Base-by-base conservation (phyloP, 2,888 invertebrate genomes). In the Proisotoma minuta region DNA sequence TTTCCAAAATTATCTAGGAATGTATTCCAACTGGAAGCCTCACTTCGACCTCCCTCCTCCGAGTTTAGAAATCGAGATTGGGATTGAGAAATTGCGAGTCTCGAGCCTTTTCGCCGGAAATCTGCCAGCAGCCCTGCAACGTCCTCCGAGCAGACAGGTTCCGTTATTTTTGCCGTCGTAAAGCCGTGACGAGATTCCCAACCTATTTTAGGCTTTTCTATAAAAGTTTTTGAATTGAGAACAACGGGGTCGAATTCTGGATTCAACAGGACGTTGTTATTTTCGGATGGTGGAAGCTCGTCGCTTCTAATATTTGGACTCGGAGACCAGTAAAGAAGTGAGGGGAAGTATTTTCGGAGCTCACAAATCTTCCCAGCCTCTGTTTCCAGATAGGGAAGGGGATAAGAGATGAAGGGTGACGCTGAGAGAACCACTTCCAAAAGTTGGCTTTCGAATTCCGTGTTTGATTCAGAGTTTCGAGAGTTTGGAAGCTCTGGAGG, bases 331-430 rank as follows among this genome's bases (percentile, higher is more conserved):
- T 85, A 91, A 4, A 89, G 81, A 71, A 88, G 85, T 20, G 82
- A 79, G 0, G 88, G 86, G 70, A 91, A 90, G 76, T 85, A 89
- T 53, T 79, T 80, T 20, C 91, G 82, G 54, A 91, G 78, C 29
- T 82, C 80, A 75, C 91, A 92, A 71, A 85, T 85, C 48, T 86
- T 83, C 0, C 93, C 94, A 12, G 81, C 81, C 76, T 91, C 91
- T 0, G 92, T 89, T 79, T 93, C 93, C 68, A 95, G 78, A 79
- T 87, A 93, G 0, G 98, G 97, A 59, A 92, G 82, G 0, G 88
- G 85, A 75, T 90, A 89, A 61, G 86, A 85, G 12, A 95, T 81
- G 77, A 87, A 90, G 0, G 97, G 96, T 0, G 96, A 96, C 66
- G 90, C 85, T 0, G 91, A 91, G 2, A 93, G 78, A 52, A 87